These are phyloP conservation scores for Helicoverpa armigera DNA, from an alignment of 1,140 invertebrate species.

Conservation along the genomic window DNA sequence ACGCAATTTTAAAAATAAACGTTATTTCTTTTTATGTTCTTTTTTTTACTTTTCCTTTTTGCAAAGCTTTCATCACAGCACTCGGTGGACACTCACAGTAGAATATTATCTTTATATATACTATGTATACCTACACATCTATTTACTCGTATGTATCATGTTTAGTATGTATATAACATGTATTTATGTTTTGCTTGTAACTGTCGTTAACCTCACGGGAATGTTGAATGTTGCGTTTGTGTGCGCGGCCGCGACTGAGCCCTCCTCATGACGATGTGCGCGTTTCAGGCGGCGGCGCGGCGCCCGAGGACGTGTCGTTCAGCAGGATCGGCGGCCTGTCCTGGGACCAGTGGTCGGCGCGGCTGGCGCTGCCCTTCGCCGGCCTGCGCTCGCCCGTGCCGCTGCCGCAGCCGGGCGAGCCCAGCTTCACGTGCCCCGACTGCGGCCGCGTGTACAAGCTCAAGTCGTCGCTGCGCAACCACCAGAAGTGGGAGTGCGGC, in stretches of 20 bases:
- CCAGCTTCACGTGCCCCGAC: conserved; percentile 91
- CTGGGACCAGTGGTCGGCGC: conserved; percentile 89
- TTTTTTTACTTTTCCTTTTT: conserved; percentile 80
- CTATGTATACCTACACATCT: conserved; percentile 67
- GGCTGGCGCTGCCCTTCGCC: conserved; percentile 87
- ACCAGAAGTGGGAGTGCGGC: conserved; percentile 96
- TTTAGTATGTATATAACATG: conserved; percentile 70
- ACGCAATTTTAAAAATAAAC: conserved; percentile 72
- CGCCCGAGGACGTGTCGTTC: conserved; percentile 90
- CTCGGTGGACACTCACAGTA: conserved; percentile 84
- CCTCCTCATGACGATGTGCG: conserved; percentile 46
- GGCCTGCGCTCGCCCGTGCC: conserved; percentile 76
- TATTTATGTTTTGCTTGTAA: conserved; percentile 68
- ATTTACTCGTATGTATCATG: conserved; percentile 64
- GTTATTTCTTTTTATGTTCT: conserved; percentile 79
- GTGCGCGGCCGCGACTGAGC: conserved; percentile 45
- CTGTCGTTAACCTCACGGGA: conserved; percentile 70
- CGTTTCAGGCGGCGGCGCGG: conserved; percentile 67
- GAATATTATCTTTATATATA: conserved; percentile 60
- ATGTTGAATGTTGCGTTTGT: conserved; percentile 67
- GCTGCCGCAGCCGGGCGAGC: conserved; percentile 79
- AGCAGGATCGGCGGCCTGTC: conserved; percentile 89
- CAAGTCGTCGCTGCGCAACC: conserved; percentile 93
- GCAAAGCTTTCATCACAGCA: conserved; percentile 84
- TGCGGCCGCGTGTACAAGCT: conserved; percentile 94